Evolutionary conservation across 2,113 vertebrate genomes (phyloP), one percentile per base, ranked within the genome.

Genomic region (Oreochromis tanganicae): DNA sequence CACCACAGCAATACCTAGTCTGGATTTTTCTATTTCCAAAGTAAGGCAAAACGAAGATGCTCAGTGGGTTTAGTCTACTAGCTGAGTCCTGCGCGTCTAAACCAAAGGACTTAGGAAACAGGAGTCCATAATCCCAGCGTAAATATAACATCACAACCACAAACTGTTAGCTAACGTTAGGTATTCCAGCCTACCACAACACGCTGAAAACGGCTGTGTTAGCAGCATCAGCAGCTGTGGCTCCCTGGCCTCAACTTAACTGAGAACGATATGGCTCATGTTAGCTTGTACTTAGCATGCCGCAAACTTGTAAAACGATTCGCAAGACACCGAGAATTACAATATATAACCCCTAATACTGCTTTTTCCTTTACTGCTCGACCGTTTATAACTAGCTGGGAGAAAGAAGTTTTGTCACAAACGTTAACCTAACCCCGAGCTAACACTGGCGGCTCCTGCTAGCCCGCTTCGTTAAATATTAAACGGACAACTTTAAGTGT

Each of bases 211-310:
- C 56, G 43, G 21, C 59, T 6, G 63, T 16, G 90, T 90, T 90
- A 87, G 85, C 84, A 88, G 50, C 82, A 73, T 59, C 59, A 21
- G 56, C 38, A 68, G 81, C 54, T 82, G 38, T 13, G 50, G 78
- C 46, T 85, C 66, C 19, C n/a, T 83, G 85, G 88, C 93, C 86
- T 88, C n/a, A 88, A 90, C 66, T 91, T 81, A 50, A 88, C 85
- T 19, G 66, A 32, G 34, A 89, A 46, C 68, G 21, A 71, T 5
- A 56, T 6, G 56, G 71, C 73, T 81, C 71, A 11, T 14, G 54
- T 85, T 87, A 92, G 85, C 87, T 36, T 38, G 79, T 63, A 29
- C 3, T 81, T 91, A 92, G 89, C 88, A 61, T 48, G 5, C 17
- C 12, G 12, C 19, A 59, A 84, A 84, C 71, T 68, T 71, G n/a